Evolutionary conservation across 64 coral and sea anemone genomes (phyloP), one percentile per base, ranked within the genome.

Genomic region (Cladopsammia gracilis): DNA sequence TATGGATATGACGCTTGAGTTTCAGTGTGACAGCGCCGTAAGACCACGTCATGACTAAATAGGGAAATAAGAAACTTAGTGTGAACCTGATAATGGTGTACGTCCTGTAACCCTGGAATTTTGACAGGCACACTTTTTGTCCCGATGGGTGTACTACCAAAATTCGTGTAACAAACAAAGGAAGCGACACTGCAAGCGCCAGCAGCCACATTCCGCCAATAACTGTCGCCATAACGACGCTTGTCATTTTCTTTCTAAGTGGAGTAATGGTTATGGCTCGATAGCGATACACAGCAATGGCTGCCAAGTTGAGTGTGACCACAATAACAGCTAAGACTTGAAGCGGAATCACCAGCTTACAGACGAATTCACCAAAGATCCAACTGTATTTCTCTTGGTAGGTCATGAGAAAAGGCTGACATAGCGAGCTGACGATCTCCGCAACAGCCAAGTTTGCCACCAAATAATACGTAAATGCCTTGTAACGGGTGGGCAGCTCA

Each of bases 401-500:
- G 46, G 64, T 58, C 76, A 87, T 85, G 23, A 75, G 26, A 34
- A 94, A 94, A 43, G 83, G 89, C 13, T 91, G 71, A 11, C 83
- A 90, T 0, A 76, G 0, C 5, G 96, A 94, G 54, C 94, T 98
- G 6, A 93, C 57, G 3, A 98, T 76, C 20, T 98, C 96, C 2
- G 92, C 96, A 11, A 86, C 70, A 2, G 92, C 91, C 76, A 98
- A 85, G 76, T 98, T 98, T n/a, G 87, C 90, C 14, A 98, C 92
- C 47, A 98, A 70, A 53, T 77, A 72, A 48, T 93, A 93, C 0
- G 65, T 46, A 26, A 88, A 94, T 18, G 77, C 53, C 13, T 72
- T 87, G 57, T 15, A 58, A 65, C 56, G 48, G 4, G 11, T 42
- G 53, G 75, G 84, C 8, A 89, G 16, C 22, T 45, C 23, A 6